A percentile compares a stretch with the other conserved stretches of the same genome.
These are phyloP conservation scores for Hybos culiciformis DNA, from an alignment of 2,888 invertebrate genomes.

Conservation along the genomic window DNA sequence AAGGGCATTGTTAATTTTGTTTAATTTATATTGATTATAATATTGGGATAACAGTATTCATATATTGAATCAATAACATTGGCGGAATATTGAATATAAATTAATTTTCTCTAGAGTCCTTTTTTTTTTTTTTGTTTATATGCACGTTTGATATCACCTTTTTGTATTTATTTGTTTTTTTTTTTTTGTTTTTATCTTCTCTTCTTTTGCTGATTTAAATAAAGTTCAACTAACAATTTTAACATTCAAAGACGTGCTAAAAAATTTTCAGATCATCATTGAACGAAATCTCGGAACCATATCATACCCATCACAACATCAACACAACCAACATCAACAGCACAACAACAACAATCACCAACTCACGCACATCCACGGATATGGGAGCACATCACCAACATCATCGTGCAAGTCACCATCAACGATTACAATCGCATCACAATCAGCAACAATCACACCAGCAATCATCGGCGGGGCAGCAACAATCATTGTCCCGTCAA, in stretches of 20 bases:
- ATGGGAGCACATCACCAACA: slow-evolving; percentile 18
- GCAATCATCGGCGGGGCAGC: background rate
- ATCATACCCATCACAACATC: background rate
- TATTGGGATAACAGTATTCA: too few species aligned
- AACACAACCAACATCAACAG: slow-evolving; percentile 12
- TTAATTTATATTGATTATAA: slow-evolving; percentile 12
- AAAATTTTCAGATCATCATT: slow-evolving; percentile 15
- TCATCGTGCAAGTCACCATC: slow-evolving; percentile 17
- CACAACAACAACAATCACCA: slow-evolving; percentile 8
- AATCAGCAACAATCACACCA: background rate
- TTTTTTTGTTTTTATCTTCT: background rate
- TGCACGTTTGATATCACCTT: slow-evolving; percentile 1
- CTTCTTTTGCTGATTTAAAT: too few species aligned
- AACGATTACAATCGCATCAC: slow-evolving; percentile 6
- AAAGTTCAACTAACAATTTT: too few species aligned
- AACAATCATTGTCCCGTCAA: background rate
- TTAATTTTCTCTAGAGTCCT: too few species aligned
- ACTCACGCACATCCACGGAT: slow-evolving; percentile 15
- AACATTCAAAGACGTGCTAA: too few species aligned
- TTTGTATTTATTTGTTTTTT: background rate
- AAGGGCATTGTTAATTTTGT: slow-evolving; percentile 7
- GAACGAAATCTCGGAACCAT: slow-evolving; percentile 6
- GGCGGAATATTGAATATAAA: too few species aligned
- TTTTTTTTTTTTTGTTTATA: background rate
- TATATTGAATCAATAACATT: too few species aligned